Conservation (phyloP, 2,113 vertebrate genomes). For the Trematocara zebra region DNA sequence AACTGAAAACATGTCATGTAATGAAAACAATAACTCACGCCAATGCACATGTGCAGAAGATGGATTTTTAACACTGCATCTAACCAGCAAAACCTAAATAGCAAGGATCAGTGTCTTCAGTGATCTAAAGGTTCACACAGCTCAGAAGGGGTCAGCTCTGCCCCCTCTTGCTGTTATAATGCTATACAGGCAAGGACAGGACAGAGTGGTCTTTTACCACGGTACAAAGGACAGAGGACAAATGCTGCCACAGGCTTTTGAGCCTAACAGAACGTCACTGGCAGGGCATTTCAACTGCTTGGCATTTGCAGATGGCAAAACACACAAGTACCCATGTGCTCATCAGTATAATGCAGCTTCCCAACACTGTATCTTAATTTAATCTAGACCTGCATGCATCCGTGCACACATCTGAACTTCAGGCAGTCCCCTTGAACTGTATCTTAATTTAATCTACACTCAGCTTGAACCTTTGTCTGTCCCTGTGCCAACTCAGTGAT, state of each 20-base stretch:
- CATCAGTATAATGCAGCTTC: constrained; percentile 31
- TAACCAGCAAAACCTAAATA: neutral
- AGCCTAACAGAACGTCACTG: constrained; percentile 22
- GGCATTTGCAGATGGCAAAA: constrained; percentile 34
- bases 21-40: neutral
- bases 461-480: constrained; percentile 32
- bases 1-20: neutral
- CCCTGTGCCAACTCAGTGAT: neutral
- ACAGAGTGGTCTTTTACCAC: constrained; percentile 12
- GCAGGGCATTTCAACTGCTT: neutral
- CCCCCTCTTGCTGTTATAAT: neutral
- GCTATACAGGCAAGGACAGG: constrained; percentile 4
- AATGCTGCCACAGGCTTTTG: constrained; percentile 18
- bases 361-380: constrained; percentile 56
- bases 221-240: constrained; percentile 28
- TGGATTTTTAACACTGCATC: neutral
- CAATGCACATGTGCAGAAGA: neutral
- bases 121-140: neutral
- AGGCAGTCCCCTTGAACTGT: constrained; percentile 19
- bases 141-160: neutral
- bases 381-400: constrained; percentile 59
- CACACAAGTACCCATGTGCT: neutral
- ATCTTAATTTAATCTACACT: constrained; percentile 64
- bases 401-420: constrained; percentile 31
- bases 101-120: neutral